A percentile compares a stretch with the other conserved stretches of the same genome.
Evolutionary conservation across 1,140 invertebrate species (phyloP).

Genomic region (Drosophila serrata): DNA sequence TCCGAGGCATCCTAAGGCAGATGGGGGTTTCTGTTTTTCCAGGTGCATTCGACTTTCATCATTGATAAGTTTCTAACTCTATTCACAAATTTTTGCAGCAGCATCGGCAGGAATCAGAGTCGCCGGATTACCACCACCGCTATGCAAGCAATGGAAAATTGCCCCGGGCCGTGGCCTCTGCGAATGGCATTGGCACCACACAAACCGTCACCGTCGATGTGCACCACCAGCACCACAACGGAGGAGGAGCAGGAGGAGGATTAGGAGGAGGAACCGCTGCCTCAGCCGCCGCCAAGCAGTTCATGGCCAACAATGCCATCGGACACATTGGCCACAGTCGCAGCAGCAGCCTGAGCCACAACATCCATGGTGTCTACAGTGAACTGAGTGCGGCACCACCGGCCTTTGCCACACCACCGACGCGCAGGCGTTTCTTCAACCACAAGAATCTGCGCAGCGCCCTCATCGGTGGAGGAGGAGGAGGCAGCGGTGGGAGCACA

Average conservation of each 20-base stretch:
- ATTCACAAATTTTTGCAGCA: conserved; percentile 67
- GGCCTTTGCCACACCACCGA: conserved; percentile 91
- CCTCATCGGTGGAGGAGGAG: conserved; percentile 85
- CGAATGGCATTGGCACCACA: conserved; percentile 60
- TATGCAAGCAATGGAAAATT: conserved; percentile 84
- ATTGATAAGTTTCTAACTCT: conserved; percentile 65
- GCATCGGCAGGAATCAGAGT: conserved; percentile 83
- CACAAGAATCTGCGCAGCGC: conserved; percentile 91
- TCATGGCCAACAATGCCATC: conserved; percentile 36
- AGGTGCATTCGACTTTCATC: conserved; percentile 67
- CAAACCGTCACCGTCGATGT: conserved; percentile 81
- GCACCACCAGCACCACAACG: conserved; percentile 73
- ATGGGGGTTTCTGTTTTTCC: not conserved
- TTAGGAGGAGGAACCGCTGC: not conserved
- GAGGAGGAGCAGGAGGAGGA: conserved; percentile 1
- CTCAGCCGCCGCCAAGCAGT: conserved; percentile 42
- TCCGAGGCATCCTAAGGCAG: not conserved
- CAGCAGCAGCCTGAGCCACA: conserved; percentile 53
- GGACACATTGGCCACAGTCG: conserved; percentile 80
- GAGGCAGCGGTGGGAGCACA: conserved; percentile 1
- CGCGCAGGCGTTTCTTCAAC: conserved; percentile 91
- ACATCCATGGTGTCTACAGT: conserved; percentile 64
- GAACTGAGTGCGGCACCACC: conserved; percentile 75
- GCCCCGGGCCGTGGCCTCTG: conserved; percentile 60
- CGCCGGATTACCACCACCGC: conserved; percentile 82